These are phyloP conservation scores for Hyperoplus lanceolatus DNA, from an alignment of 2,797 vertebrate genomes.

Conservation along the genomic window DNA sequence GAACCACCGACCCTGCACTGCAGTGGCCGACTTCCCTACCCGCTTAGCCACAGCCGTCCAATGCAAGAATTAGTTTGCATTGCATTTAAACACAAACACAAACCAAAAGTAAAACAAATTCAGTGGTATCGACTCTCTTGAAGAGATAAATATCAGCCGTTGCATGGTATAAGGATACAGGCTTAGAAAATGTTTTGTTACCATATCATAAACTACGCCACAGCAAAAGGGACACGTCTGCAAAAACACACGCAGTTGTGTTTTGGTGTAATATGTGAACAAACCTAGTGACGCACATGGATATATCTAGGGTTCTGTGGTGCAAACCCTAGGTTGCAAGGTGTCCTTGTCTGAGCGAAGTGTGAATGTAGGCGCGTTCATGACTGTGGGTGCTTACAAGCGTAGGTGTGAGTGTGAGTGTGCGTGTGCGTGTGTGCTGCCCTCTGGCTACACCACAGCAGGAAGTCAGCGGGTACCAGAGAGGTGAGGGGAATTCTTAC, in stretches of 20 bases:
- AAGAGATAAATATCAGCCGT: constrained; percentile 37
- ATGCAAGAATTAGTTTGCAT: too few species aligned
- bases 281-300: constrained; percentile 76
- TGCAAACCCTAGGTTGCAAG: constrained; percentile 62
- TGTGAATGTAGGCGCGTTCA: constrained; percentile 62
- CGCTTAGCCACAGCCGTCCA: too few species aligned
- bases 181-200: constrained; percentile 19
- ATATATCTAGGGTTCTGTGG: constrained; percentile 74
- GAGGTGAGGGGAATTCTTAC: constrained; percentile 87
- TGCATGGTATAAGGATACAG: constrained; percentile 9
- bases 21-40: too few species aligned
- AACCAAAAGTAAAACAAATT: neutral
- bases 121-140: constrained; percentile 6
- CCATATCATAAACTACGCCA: constrained; percentile 48
- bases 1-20: too few species aligned
- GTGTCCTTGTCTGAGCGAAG: constrained; percentile 58
- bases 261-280: constrained; percentile 65
- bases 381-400: constrained; percentile 47
- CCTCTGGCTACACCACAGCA: constrained; percentile 82
- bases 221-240: constrained; percentile 44
- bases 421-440: constrained; percentile 64
- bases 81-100: constrained; percentile 2
- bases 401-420: constrained; percentile 56
- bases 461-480: constrained; percentile 81
- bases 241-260: constrained; percentile 45